A percentile compares a stretch with the other conserved stretches of the same genome.
Evolutionary conservation across 2,888 invertebrate genomes (phyloP).

Genomic region (Cinara cedri): DNA sequence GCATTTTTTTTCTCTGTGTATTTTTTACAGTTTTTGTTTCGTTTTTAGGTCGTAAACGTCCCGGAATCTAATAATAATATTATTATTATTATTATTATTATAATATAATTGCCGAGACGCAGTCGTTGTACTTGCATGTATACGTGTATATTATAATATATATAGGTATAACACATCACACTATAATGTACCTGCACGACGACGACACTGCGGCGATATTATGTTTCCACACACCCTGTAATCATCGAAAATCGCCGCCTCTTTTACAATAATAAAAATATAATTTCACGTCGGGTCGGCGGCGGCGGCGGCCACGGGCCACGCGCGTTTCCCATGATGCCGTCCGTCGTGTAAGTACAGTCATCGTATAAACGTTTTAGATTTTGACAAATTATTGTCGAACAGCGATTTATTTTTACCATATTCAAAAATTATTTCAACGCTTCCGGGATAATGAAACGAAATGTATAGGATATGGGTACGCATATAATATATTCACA

Average conservation of each 20-base stretch:
- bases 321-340: conserved; percentile 32
- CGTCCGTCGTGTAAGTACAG: too few relatives aligned
- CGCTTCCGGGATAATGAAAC: too few relatives aligned
- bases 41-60: neutral
- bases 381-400: neutral
- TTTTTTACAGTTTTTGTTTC: too few relatives aligned
- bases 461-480: too few relatives aligned
- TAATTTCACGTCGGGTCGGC: neutral
- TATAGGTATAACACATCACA: too few relatives aligned
- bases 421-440: neutral
- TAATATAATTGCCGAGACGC: too few relatives aligned
- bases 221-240: conserved; percentile 28
- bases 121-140: too few relatives aligned
- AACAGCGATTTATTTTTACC: too few relatives aligned
- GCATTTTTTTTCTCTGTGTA: neutral
- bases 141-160: too few relatives aligned
- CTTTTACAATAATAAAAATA: neutral
- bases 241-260: conserved; percentile 48
- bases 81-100: neutral
- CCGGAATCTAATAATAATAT: conserved; percentile 23
- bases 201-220: conserved; percentile 28
- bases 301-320: neutral
- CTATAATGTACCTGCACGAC: neutral
- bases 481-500: too few relatives aligned
- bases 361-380: neutral